Base-by-base conservation (phyloP, 92 coral and sea anemone genomes). In the Actinostola sp. region DNA sequence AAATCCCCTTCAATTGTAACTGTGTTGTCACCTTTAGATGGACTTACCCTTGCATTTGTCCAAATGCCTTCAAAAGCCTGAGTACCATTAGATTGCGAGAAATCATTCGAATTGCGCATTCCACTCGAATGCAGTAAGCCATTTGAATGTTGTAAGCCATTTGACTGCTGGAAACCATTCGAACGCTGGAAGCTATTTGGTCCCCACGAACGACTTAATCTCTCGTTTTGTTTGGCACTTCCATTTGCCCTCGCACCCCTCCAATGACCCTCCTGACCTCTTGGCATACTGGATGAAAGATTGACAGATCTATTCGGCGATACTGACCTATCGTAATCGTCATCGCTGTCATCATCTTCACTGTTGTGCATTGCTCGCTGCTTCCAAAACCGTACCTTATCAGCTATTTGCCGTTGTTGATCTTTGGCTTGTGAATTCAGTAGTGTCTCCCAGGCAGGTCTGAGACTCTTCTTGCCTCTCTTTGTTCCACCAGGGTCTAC, bases 401-500 rank as follows among this genome's bases (percentile, higher is more conserved):
- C 76, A 17, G 67, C 31, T 34, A 54, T 66, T 59, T 73, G 77
- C 34, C 62, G 70, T 21, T 31, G 29, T 36, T 38, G 53, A 41
- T 66, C 56, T 69, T 45, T 66, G 49, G 77, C 80, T 48, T 72
- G 85, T 8, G 89, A 44, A 14, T 89, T 34, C 25, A 90, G 81
- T 2, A 90, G 71, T 1, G 79, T 90, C 53, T 90, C 97, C 97
- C 97, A 90, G 0, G 97, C 92, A 16, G 96, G 89, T 78, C 84
- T 85, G 38, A 67, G 59, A 30, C 51, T 71, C 43, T 81, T 81
- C 49, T 79, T 87, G 31, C 80, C 78, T 15, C 80, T 53, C 24
- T 81, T 86, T 4, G 75, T 66, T 38, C 76, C 69, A 11, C 76
- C 76, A 23, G 92, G 89, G 63, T 90, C 92, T 26, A 90, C 88